phyloP scores from a whole-genome alignment of 2,113 vertebrate species.

The Thalassarche chlororhynchos region DNA sequence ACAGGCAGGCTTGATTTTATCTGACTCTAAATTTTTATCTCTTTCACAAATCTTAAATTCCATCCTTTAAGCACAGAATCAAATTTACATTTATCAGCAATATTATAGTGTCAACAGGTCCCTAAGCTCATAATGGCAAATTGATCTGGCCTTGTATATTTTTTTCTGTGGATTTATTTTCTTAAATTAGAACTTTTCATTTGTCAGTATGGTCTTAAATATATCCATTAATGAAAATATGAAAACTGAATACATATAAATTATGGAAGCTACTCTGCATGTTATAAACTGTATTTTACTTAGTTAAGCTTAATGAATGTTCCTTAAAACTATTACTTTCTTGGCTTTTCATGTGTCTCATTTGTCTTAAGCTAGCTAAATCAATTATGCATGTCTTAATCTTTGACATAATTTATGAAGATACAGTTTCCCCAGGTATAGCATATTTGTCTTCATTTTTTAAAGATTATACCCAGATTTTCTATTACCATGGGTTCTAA shows the following conservation, averaged over 20 bases:
- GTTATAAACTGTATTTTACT: slow-evolving; percentile 18
- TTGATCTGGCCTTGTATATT: background rate
- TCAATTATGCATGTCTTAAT: slow-evolving; percentile 49
- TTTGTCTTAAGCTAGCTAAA: slow-evolving; percentile 60
- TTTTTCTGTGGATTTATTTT: background rate
- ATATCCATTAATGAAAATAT: background rate
- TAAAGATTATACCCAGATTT: background rate
- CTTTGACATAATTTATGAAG: slow-evolving; percentile 59
- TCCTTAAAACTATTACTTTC: slow-evolving; percentile 47
- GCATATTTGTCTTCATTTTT: slow-evolving; percentile 54
- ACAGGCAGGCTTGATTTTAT: background rate
- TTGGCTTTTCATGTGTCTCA: slow-evolving; percentile 6
- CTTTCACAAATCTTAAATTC: background rate
- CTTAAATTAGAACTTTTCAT: background rate
- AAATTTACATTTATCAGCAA: background rate
- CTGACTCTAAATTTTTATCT: background rate
- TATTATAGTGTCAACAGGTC: background rate
- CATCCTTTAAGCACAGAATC: background rate
- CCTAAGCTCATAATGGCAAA: background rate
- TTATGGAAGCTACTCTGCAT: background rate
- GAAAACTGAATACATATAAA: background rate
- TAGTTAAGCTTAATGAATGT: slow-evolving; percentile 17
- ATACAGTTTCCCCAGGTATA: slow-evolving; percentile 7
- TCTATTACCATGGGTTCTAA: background rate
- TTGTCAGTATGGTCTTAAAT: background rate